Evolutionary conservation across 2,113 vertebrate species (phyloP).

Genomic region (Larimichthys polyactis): DNA sequence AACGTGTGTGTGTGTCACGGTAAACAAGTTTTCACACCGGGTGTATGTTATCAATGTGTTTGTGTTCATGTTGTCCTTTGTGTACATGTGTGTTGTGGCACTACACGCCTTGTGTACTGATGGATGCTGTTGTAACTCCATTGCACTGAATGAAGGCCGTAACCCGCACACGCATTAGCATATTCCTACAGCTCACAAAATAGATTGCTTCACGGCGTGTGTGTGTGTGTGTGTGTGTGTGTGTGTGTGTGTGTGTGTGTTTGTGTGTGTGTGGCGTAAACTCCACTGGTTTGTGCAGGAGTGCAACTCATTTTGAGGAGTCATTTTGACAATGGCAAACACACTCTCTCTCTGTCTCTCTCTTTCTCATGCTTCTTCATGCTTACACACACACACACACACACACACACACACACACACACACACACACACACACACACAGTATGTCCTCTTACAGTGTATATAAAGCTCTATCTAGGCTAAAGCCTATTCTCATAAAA

Average conservation of each 20-base stretch:
- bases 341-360: not conserved
- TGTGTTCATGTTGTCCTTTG: slow-evolving; percentile 16
- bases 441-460: slow-evolving; percentile 47
- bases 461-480: slow-evolving; percentile 50
- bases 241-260: slow-evolving; percentile 36
- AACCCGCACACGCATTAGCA: slow-evolving; percentile 73
- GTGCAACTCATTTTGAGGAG: slow-evolving; percentile 59
- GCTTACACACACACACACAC: slow-evolving; percentile 29
- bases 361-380: not conserved
- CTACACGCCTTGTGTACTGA: slow-evolving; percentile 56
- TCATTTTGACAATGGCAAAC: slow-evolving; percentile 65
- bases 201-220: slow-evolving; percentile 49
- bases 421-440: not conserved
- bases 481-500: slow-evolving; percentile 62
- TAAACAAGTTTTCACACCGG: too few species aligned
- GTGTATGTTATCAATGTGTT: not conserved
- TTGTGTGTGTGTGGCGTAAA: not conserved
- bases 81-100: slow-evolving; percentile 24
- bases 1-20: slow-evolving; percentile 6
- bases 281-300: slow-evolving; percentile 17
- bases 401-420: slow-evolving; percentile 19
- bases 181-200: slow-evolving; percentile 72
- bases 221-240: slow-evolving; percentile 13
- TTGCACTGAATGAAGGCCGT: slow-evolving; percentile 62
- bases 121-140: slow-evolving; percentile 67